Evolutionary conservation across 2,888 invertebrate genomes (phyloP).

Genomic region (Tenthredo livida): DNA sequence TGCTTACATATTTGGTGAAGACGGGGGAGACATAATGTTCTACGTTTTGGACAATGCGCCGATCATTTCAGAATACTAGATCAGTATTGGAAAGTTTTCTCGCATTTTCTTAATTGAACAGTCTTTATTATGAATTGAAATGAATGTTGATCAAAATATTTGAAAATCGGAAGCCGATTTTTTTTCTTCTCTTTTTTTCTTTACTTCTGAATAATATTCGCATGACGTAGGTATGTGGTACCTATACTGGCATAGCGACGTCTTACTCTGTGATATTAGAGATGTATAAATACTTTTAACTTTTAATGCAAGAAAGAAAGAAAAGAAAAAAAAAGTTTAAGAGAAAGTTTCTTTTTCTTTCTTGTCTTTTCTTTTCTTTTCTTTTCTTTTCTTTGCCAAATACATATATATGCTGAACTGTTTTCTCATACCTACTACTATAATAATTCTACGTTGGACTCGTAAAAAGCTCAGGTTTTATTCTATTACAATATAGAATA

Average conservation of each 20-base stretch:
- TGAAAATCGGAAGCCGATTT: neutral
- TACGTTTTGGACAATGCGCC: conserved; percentile 62
- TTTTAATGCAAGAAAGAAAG: too few relatives aligned
- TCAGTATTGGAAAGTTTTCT: neutral
- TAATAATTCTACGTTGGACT: neutral
- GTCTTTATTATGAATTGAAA: neutral
- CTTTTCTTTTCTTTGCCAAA: too few relatives aligned
- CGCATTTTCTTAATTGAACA: too few relatives aligned
- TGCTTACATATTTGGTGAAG: conserved; percentile 63
- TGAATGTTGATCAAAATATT: neutral
- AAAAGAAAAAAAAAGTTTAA: too few relatives aligned
- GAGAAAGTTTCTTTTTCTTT: neutral
- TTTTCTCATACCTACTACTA: neutral
- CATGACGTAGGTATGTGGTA: too few relatives aligned
- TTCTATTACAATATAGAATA: neutral
- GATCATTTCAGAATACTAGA: conserved; percentile 57
- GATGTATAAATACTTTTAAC: conserved; percentile 32
- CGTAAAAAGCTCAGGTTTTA: conserved; percentile 12
- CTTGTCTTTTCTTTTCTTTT: too few relatives aligned
- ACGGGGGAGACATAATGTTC: conserved; percentile 63
- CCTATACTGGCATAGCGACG: neutral
- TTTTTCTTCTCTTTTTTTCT: neutral
- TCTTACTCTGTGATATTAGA: conserved; percentile 42
- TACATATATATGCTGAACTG: neutral
- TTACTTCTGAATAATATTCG: neutral